Percentiles rank a stretch among this genome's conserved stretches.
Evolutionary conservation across 2,888 invertebrate genomes (phyloP).

Genomic region (Thymelicus acteon): DNA sequence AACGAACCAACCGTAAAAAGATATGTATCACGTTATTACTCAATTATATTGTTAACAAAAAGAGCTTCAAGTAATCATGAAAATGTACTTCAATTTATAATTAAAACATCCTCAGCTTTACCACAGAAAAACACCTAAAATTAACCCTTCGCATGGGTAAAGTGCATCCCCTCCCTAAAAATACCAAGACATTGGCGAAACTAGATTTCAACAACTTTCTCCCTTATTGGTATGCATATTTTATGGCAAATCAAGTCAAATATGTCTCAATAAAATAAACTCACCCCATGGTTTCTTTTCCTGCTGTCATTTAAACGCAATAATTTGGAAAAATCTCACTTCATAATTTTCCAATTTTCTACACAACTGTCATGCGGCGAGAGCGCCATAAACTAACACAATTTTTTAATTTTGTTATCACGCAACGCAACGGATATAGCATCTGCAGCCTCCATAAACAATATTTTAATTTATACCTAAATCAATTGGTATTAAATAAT

Average conservation of each 20-base stretch:
- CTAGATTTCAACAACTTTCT: conserved; percentile 51
- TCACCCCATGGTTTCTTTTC: conserved; percentile 93
- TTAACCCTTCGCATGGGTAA: conserved; percentile 80
- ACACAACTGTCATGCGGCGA: conserved; percentile 52
- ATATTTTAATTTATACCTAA: conserved; percentile 5
- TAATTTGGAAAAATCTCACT: conserved; percentile 65
- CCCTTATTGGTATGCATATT: conserved; percentile 3
- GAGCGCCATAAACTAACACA: conserved; percentile 48
- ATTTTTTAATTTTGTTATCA: conserved; percentile 35
- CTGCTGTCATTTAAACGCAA: conserved; percentile 89
- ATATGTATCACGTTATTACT: not conserved
- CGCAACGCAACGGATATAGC: conserved; percentile 27
- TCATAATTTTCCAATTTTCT: conserved; percentile 52
- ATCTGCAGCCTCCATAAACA: conserved; percentile 31
- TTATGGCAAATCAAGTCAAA: conserved; percentile 1
- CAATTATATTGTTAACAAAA: not conserved
- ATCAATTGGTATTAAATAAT: not conserved
- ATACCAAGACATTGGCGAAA: conserved; percentile 70
- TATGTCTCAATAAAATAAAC: conserved; percentile 53
- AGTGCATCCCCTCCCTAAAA: conserved; percentile 83
- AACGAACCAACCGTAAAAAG: conserved; percentile 43
- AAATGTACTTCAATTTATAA: not conserved
- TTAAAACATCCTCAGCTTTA: not conserved
- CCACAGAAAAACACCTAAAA: conserved; percentile 65
- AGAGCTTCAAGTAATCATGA: not conserved